Conservation (phyloP, 1,140 invertebrate genomes). For the Drosophila bocqueti region DNA sequence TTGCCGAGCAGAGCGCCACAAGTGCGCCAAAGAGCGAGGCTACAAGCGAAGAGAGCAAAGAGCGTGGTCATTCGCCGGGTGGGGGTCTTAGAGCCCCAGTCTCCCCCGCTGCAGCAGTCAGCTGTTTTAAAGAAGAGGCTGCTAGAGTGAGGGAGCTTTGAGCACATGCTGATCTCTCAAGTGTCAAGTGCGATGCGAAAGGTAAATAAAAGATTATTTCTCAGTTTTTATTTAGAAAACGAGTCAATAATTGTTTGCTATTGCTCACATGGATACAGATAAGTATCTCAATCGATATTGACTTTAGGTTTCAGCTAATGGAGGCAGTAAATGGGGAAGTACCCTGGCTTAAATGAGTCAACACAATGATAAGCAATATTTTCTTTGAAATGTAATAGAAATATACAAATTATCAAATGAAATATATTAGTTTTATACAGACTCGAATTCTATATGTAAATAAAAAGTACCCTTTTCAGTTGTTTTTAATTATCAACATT, state of each 20-base stretch:
- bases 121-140: conserved; percentile 11
- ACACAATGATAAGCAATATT: background rate
- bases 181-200: conserved; percentile 14
- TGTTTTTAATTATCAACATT: conserved; percentile 2
- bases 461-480: conserved; percentile 4
- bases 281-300: conserved; percentile 2
- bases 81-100: conserved; percentile 1
- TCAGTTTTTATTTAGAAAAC: conserved; percentile 1
- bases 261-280: conserved; percentile 5
- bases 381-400: background rate
- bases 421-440: background rate
- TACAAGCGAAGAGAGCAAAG: conserved; percentile 30
- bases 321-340: background rate
- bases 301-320: conserved; percentile 1
- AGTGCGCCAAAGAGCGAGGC: conserved; percentile 9
- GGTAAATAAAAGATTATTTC: conserved; percentile 3
- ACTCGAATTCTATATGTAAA: background rate
- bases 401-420: background rate
- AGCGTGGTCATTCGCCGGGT: conserved; percentile 28
- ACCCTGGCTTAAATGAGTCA: conserved; percentile 7
- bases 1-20: conserved; percentile 8
- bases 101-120: conserved; percentile 12
- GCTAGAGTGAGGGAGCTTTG: conserved; percentile 24
- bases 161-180: conserved; percentile 45
- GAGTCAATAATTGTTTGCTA: background rate